A percentile compares a stretch with the other conserved stretches of the same genome.
Evolutionary conservation across 2,113 vertebrate species (phyloP).

Genomic region (Athene cunicularia): DNA sequence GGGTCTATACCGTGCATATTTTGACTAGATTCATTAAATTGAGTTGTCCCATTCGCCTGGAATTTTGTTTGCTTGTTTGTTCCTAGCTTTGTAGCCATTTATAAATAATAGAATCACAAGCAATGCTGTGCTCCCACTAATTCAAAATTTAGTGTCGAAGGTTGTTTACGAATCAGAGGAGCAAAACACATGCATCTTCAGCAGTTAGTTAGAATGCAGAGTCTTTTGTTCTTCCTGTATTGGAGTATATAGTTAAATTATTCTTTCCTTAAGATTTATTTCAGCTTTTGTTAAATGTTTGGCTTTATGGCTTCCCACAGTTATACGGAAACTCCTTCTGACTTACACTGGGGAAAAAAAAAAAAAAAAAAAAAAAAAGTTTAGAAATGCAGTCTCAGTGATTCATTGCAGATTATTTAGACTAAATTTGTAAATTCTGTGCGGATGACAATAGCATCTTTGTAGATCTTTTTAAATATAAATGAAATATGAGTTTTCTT

Average conservation of each 20-base stretch:
- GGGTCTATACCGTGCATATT: not conserved
- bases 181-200: not conserved
- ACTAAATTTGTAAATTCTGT: conserved; percentile 38
- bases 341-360: not conserved
- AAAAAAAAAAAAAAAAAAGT: conserved; percentile 29
- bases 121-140: conserved; percentile 10
- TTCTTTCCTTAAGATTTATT: conserved; percentile 34
- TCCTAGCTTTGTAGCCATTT: not conserved
- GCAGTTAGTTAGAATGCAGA: not conserved
- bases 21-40: not conserved
- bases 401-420: conserved; percentile 37
- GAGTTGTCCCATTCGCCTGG: not conserved
- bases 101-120: conserved; percentile 28
- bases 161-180: conserved; percentile 44
- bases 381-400: conserved; percentile 3
- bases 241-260: conserved; percentile 8
- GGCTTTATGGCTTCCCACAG: not conserved
- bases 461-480: conserved; percentile 67
- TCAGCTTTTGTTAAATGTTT: conserved; percentile 46
- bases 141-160: not conserved
- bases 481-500: conserved; percentile 77
- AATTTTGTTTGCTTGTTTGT: not conserved
- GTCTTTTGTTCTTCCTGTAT: not conserved
- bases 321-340: not conserved
- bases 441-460: conserved; percentile 57